phyloP scores from a whole-genome alignment of 2,888 invertebrate species.

The Brachylomia viminalis region DNA sequence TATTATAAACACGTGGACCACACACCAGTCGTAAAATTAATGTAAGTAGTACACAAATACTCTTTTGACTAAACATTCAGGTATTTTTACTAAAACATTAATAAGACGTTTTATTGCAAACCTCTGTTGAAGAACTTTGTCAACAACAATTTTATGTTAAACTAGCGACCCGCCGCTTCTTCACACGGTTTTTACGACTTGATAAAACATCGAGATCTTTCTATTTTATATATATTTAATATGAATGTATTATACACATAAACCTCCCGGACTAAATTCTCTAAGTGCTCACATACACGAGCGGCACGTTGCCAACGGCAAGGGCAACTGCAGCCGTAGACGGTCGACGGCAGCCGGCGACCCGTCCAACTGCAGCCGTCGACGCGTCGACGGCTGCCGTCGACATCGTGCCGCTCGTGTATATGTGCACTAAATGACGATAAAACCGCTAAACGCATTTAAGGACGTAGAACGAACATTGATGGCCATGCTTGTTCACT shows the following conservation, averaged over 20 bases:
- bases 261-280: too few relatives aligned
- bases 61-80: conserved; percentile 29
- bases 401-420: too few relatives aligned
- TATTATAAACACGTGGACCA: conserved; percentile 45
- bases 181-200: not conserved
- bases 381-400: too few relatives aligned
- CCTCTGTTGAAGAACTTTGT: conserved; percentile 32
- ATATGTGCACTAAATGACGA: too few relatives aligned
- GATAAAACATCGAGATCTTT: not conserved
- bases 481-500: not conserved
- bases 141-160: conserved; percentile 15
- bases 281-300: too few relatives aligned
- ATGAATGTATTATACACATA: not conserved
- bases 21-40: conserved; percentile 33
- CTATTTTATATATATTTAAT: not conserved
- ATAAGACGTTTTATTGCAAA: conserved; percentile 33
- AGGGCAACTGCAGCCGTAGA: too few relatives aligned
- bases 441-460: too few relatives aligned
- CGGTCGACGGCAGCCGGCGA: too few relatives aligned
- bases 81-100: conserved; percentile 40
- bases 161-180: not conserved
- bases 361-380: too few relatives aligned
- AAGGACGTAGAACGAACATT: not conserved
- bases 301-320: too few relatives aligned
- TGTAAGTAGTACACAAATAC: conserved; percentile 28